Evolutionary conservation across 1,140 invertebrate species (phyloP).

Genomic region (Nasonia giraulti): DNA sequence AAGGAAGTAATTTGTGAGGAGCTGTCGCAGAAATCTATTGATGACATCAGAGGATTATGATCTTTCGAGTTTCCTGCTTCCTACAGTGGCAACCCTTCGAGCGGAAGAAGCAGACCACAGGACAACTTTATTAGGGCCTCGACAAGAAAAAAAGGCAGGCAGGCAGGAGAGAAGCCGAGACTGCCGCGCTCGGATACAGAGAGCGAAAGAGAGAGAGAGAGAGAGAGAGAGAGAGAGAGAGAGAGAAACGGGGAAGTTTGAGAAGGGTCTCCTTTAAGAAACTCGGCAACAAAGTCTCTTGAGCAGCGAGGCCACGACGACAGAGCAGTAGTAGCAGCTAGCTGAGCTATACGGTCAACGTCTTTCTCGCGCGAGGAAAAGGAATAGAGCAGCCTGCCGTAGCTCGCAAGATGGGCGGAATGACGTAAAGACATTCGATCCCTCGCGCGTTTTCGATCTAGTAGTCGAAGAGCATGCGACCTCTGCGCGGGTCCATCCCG

Average conservation of each 20-base stretch:
- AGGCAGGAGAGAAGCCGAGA: background rate
- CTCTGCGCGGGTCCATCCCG: background rate
- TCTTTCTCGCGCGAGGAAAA: slow-evolving; percentile 15
- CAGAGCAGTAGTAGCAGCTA: background rate
- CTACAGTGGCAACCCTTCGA: slow-evolving; percentile 7
- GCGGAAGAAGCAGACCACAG: slow-evolving; percentile 20
- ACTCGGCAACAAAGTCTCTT: slow-evolving; percentile 48
- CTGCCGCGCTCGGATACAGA: background rate
- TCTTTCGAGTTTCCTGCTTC: slow-evolving; percentile 14
- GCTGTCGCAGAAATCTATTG: slow-evolving; percentile 11
- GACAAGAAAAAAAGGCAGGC: slow-evolving; percentile 51
- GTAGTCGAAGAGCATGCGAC: background rate
- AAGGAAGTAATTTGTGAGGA: slow-evolving; percentile 10
- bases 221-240: too few species aligned
- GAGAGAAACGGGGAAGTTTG: slow-evolving; percentile 39
- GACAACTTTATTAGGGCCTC: slow-evolving; percentile 56
- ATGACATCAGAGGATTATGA: slow-evolving; percentile 38
- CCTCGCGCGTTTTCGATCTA: slow-evolving; percentile 24
- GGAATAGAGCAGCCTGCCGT: background rate
- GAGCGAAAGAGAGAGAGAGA: too few species aligned
- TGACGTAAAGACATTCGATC: slow-evolving; percentile 16
- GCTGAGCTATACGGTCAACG: slow-evolving; percentile 15
- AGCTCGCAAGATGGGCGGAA: background rate
- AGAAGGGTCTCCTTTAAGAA: slow-evolving; percentile 60
- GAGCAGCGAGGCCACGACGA: background rate